Base-by-base conservation (phyloP, 2,113 vertebrate genomes). In the Pipra filicauda region DNA sequence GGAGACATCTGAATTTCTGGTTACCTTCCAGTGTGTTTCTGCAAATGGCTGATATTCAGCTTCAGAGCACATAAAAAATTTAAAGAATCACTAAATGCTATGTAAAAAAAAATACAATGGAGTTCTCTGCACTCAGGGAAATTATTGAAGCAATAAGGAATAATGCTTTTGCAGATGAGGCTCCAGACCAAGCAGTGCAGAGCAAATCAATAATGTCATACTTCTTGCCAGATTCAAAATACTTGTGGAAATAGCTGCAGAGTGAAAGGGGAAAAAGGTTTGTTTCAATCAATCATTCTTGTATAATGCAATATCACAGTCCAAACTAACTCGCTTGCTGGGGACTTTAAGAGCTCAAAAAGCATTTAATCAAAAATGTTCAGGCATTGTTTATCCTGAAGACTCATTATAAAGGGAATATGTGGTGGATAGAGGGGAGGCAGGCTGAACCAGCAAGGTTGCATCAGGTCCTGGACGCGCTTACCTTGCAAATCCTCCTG, bases 81-180 rank as follows among this genome's bases (percentile, higher is more conserved):
- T 95, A 98, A 94, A 95, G 90, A 96, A 97, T 96, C 91, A 89
- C 97, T 96, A 95, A 97, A 97, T 33, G 2, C 95, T 94, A 96
- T 97, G 95, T 94, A 94, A 97, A 97, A 97, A 59, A 87, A 85
- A 96, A 95, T 92, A 84, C 95, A 93, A 37, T 91, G 48, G 95
- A 95, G 89, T 97, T 95, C 91, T 96, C 91, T 97, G 95, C 85
- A 88, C 97, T 98, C 95, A 80, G 96, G 97, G 97, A 97, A 98
- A 98, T 98, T 97, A 98, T 96, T 97, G 97, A 98, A 97, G 97
- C 96, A 97, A 97, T 98, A 98, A 98, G 98, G 97, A 98, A 94
- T 96, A 96, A 96, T 97, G 97, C 88, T 97, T 97, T 98, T 98
- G 98, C 96, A 97, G 97, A 98, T 97, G 97, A 98, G 95, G 93